Conservation (phyloP, 2,888 invertebrate genomes). For the Andricus curvator region DNA sequence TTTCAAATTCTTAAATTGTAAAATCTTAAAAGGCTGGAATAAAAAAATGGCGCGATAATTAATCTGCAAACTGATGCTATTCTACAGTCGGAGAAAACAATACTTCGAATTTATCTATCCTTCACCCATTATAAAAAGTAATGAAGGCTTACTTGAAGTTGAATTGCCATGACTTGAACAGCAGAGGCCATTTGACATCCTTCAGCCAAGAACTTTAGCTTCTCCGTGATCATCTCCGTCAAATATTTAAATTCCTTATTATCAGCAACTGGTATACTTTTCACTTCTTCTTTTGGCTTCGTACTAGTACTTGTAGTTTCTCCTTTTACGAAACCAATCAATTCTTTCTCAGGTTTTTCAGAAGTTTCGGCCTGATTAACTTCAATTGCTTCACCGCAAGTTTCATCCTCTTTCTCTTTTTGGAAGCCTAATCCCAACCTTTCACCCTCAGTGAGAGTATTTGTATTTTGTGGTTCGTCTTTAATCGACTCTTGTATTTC, state of each 20-base stretch:
- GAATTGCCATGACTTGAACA: constrained; percentile 82
- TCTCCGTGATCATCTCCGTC: constrained; percentile 80
- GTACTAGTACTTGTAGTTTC: constrained; percentile 67
- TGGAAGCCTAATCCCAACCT: constrained; percentile 75
- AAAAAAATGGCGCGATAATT: too few relatives aligned
- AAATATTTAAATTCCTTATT: constrained; percentile 74
- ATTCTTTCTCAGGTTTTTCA: constrained; percentile 46
- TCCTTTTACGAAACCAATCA: constrained; percentile 64
- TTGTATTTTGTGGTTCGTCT: constrained; percentile 29
- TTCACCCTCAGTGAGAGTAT: constrained; percentile 61
- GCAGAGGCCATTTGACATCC: constrained; percentile 80
- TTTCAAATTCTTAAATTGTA: too few relatives aligned
- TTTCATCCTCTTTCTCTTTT: constrained; percentile 60
- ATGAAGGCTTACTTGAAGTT: constrained; percentile 80
- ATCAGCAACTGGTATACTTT: constrained; percentile 40
- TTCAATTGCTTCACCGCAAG: constrained; percentile 42
- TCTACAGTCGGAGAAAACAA: too few relatives aligned
- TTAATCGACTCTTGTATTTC: constrained; percentile 54
- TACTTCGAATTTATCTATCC: too few relatives aligned
- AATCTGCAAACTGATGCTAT: too few relatives aligned
- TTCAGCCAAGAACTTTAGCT: constrained; percentile 81
- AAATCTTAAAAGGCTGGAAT: too few relatives aligned
- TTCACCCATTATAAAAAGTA: too few relatives aligned
- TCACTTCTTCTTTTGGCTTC: constrained; percentile 47
- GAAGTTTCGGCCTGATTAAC: constrained; percentile 51